Conservation (phyloP, 2,888 invertebrate species). For the Perizoma flavofasciatum region DNA sequence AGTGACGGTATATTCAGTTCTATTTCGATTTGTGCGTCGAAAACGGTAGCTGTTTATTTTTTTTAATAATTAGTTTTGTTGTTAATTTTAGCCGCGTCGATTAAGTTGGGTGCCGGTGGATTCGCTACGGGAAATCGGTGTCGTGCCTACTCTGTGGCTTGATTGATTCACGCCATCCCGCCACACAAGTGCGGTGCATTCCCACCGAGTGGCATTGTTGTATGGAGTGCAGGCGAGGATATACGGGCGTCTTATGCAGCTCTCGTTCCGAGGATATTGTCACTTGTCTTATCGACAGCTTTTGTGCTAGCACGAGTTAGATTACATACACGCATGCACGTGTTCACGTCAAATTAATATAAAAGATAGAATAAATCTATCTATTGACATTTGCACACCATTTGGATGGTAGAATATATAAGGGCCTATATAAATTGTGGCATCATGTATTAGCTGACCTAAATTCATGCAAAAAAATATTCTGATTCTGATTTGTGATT, state of each 20-base stretch:
- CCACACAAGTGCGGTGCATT: conserved; percentile 47
- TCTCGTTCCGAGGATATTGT: conserved; percentile 74
- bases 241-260: conserved; percentile 78
- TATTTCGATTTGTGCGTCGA: conserved; percentile 61
- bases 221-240: conserved; percentile 68
- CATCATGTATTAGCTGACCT: too few species aligned
- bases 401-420: too few species aligned
- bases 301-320: conserved; percentile 74
- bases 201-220: conserved; percentile 73
- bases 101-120: conserved; percentile 44
- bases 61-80: conserved; percentile 69
- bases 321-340: conserved; percentile 74
- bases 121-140: conserved; percentile 39
- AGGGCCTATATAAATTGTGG: too few species aligned
- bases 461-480: too few species aligned
- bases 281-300: conserved; percentile 72
- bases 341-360: conserved; percentile 43
- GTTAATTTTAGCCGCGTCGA: conserved; percentile 60
- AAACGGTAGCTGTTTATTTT: conserved; percentile 63
- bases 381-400: too few species aligned
- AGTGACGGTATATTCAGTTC: conserved; percentile 76
- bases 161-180: conserved; percentile 28
- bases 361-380: too few species aligned
- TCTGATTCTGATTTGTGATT: too few species aligned
- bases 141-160: conserved; percentile 30